Conservation (phyloP, 2,888 invertebrate genomes). For the Amiota mariae region DNA sequence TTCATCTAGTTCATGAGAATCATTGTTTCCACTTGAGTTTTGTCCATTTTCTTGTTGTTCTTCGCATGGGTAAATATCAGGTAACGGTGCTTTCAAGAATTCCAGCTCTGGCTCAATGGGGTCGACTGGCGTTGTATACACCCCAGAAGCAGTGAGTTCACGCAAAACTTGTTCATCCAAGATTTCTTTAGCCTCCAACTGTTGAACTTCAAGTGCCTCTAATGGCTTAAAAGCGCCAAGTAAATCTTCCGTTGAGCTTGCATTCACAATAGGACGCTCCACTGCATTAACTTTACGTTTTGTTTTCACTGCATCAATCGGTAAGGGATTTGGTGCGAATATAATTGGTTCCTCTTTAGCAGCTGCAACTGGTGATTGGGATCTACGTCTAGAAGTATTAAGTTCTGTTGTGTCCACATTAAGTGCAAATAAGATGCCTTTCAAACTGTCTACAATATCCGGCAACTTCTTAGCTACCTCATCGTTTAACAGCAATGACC, state of each 20-base stretch:
- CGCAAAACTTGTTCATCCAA: slow-evolving; percentile 41
- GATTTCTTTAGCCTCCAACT: slow-evolving; percentile 38
- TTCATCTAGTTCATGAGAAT: slow-evolving; percentile 54
- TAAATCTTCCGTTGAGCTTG: slow-evolving; percentile 61
- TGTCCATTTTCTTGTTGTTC: slow-evolving; percentile 9
- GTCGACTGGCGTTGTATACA: slow-evolving; percentile 49
- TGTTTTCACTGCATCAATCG: slow-evolving; percentile 48
- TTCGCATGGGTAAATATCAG: slow-evolving; percentile 39
- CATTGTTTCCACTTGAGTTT: neutral
- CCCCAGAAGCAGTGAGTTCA: slow-evolving; percentile 23
- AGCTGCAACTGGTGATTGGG: slow-evolving; percentile 51
- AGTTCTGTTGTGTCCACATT: slow-evolving; percentile 90
- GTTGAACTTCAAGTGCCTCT: slow-evolving; percentile 41
- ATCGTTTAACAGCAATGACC: slow-evolving; percentile 87
- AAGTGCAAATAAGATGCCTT: slow-evolving; percentile 92
- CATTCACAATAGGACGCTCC: slow-evolving; percentile 67
- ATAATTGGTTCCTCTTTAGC: slow-evolving; percentile 79
- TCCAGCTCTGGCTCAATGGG: slow-evolving; percentile 65
- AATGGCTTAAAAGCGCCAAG: slow-evolving; percentile 48
- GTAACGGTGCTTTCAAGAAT: slow-evolving; percentile 61
- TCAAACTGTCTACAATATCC: slow-evolving; percentile 89
- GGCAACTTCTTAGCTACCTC: slow-evolving; percentile 87
- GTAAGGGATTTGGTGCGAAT: slow-evolving; percentile 79
- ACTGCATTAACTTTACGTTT: slow-evolving; percentile 55
- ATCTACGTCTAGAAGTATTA: slow-evolving; percentile 74